These are phyloP conservation scores for Gnathonemus longibarbis DNA, from an alignment of 2,113 vertebrate species.

Conservation along the genomic window DNA sequence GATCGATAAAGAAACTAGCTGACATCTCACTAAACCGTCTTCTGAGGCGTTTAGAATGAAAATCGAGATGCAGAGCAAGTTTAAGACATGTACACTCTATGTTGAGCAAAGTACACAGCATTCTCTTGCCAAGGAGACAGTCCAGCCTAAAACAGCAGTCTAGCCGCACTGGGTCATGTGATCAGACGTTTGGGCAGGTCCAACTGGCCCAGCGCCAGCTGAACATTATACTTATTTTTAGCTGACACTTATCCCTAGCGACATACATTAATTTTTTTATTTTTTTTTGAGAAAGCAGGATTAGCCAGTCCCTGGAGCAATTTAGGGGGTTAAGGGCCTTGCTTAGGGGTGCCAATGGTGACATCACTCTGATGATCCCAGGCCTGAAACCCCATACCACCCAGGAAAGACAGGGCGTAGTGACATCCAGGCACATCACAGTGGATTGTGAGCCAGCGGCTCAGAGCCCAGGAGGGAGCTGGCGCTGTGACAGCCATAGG, in stretches of 20 bases:
- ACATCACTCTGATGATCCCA: neutral
- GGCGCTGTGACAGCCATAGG: neutral
- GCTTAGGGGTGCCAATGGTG: neutral
- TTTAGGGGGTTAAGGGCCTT: neutral
- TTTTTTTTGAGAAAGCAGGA: neutral
- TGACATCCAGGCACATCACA: neutral
- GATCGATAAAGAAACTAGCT: neutral
- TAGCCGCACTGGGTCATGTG: neutral
- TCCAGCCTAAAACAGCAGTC: neutral
- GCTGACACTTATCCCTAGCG: neutral
- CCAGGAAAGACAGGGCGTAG: neutral
- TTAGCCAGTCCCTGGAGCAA: neutral
- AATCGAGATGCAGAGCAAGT: neutral
- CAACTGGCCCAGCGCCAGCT: neutral
- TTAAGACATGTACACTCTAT: neutral
- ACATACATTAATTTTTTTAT: neutral
- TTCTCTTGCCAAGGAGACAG: neutral
- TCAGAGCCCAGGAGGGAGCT: neutral
- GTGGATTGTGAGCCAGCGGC: neutral
- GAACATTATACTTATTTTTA: neutral
- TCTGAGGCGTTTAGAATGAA: neutral
- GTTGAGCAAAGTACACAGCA: neutral
- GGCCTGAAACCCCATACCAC: neutral
- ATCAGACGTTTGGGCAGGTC: neutral
- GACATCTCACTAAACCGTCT: neutral